Conservation (phyloP, 2,888 invertebrate species). For the Drosophila macrospina region DNA sequence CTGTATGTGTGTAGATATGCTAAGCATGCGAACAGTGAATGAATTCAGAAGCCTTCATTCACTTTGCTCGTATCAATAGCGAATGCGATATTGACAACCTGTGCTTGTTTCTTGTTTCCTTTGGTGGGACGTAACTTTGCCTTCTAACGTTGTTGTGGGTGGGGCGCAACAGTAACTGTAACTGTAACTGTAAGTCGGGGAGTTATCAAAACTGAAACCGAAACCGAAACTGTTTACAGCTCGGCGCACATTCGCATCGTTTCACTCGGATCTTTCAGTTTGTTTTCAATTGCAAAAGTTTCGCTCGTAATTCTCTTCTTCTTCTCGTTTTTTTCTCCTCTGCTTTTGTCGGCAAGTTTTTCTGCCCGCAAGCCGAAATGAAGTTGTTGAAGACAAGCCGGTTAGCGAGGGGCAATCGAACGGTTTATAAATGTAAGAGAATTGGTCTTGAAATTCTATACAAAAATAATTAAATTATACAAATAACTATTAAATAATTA, state of each 20-base stretch:
- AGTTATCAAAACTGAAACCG: slow-evolving; percentile 36
- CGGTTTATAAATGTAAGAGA: not conserved
- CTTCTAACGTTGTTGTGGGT: not conserved
- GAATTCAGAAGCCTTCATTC: slow-evolving; percentile 14
- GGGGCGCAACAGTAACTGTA: not conserved
- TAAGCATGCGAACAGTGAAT: slow-evolving; percentile 1
- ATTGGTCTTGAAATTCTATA: not conserved
- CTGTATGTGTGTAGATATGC: slow-evolving; percentile 9
- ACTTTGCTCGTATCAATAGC: slow-evolving; percentile 53
- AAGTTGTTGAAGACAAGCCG: slow-evolving; percentile 21
- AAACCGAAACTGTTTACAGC: slow-evolving; percentile 57
- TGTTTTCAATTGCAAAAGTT: slow-evolving; percentile 75
- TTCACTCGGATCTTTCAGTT: slow-evolving; percentile 45
- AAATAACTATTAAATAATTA: no score
- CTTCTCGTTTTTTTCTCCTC: slow-evolving; percentile 21
- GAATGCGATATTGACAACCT: slow-evolving; percentile 60
- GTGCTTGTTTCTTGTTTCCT: not conserved
- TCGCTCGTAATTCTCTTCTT: slow-evolving; percentile 37
- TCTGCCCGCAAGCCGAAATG: slow-evolving; percentile 15
- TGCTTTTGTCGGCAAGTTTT: slow-evolving; percentile 25
- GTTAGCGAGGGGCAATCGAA: slow-evolving; percentile 15
- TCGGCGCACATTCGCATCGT: slow-evolving; percentile 46
- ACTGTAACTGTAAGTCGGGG: slow-evolving; percentile 37
- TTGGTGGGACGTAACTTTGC: not conserved
- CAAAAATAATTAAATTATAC: no score